These are phyloP conservation scores for Cheiracanthium punctorium DNA, from an alignment of 2,888 invertebrate genomes.

Conservation along the genomic window DNA sequence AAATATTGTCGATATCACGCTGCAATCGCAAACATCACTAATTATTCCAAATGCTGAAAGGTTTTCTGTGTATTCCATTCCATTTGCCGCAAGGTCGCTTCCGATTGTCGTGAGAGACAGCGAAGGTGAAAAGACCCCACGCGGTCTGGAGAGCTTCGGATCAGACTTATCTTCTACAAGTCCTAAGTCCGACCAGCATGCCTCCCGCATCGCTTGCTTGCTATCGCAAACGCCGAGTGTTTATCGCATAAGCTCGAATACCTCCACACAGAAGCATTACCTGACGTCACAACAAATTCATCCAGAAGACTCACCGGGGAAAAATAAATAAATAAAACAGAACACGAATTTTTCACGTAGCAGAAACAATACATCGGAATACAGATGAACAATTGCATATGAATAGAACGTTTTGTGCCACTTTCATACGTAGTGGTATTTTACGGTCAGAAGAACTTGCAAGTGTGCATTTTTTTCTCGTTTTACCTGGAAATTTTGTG, in stretches of 20 bases:
- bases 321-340: too few relatives aligned
- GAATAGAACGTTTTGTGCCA: neutral
- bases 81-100: constrained; percentile 34
- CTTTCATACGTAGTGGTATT: neutral
- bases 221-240: neutral
- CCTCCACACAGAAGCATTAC: constrained; percentile 32
- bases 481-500: too few relatives aligned
- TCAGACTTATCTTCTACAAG: constrained; percentile 27
- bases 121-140: constrained; percentile 66
- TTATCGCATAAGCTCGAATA: constrained; percentile 24
- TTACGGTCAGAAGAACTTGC: neutral
- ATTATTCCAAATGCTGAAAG: too few relatives aligned
- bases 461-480: neutral
- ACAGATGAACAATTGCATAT: neutral
- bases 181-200: constrained; percentile 40
- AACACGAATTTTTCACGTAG: neutral
- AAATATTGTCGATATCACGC: too few relatives aligned
- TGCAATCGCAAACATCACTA: too few relatives aligned
- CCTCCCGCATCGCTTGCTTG: constrained; percentile 50
- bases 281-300: neutral
- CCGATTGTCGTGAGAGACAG: constrained; percentile 31
- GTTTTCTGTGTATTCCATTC: constrained; percentile 19
- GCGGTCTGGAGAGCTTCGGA: constrained; percentile 61
- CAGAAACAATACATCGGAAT: neutral
- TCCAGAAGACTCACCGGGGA: neutral